Conservation (phyloP, 2,888 invertebrate species). For the Boloria selene region DNA sequence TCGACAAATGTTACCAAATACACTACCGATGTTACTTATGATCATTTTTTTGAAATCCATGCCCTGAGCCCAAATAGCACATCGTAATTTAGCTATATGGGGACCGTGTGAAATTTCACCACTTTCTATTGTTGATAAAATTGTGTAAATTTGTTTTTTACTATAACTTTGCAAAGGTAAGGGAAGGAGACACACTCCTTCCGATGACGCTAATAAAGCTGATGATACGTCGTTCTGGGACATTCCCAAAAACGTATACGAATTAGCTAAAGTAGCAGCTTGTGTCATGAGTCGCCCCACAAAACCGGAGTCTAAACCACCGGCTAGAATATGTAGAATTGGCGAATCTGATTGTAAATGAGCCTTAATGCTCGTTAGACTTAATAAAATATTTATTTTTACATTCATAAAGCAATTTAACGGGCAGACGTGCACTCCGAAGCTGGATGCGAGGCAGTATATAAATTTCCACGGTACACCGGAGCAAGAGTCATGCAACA, state of each 20-base stretch:
- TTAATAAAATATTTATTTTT: conserved; percentile 67
- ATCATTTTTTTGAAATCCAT: conserved; percentile 66
- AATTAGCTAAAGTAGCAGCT: conserved; percentile 60
- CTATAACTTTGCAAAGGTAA: conserved; percentile 66
- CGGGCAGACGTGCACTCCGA: conserved; percentile 65
- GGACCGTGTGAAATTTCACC: conserved; percentile 55
- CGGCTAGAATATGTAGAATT: conserved; percentile 49
- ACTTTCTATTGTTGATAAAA: conserved; percentile 63
- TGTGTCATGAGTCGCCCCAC: conserved; percentile 62
- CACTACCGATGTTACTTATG: conserved; percentile 60
- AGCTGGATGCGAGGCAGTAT: conserved; percentile 68
- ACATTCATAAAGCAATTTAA: conserved; percentile 70
- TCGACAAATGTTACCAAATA: conserved; percentile 66
- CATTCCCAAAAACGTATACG: conserved; percentile 54
- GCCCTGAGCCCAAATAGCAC: conserved; percentile 72
- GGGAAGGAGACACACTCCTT: conserved; percentile 65
- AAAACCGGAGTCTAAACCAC: conserved; percentile 63
- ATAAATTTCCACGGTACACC: conserved; percentile 70
- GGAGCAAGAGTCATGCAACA: conserved; percentile 57
- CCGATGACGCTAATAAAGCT: conserved; percentile 59
- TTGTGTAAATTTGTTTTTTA: conserved; percentile 57
- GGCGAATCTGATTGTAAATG: conserved; percentile 45
- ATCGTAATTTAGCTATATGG: conserved; percentile 52
- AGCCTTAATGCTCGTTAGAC: conserved; percentile 68
- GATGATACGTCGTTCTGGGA: conserved; percentile 53